Evolutionary conservation across 2,113 vertebrate species (phyloP), one percentile per base, ranked within the genome.

Genomic region (Pachypanchax playfairii): DNA sequence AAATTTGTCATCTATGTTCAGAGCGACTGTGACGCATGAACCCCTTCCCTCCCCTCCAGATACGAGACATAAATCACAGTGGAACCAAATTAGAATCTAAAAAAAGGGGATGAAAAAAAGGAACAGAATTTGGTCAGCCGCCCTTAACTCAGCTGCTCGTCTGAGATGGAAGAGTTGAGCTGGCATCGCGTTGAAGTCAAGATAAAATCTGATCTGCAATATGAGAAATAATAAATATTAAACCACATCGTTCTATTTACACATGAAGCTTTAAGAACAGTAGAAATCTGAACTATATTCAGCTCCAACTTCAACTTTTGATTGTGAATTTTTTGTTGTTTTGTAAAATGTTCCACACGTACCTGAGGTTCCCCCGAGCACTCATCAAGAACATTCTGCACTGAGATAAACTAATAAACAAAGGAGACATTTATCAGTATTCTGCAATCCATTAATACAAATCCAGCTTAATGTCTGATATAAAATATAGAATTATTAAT

Each of bases 1-100:
- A 74, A 73, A 83, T 80, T 75, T 83, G 71, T 87, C 73, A 82
- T 81, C 86, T 71, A 65, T 61, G 70, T 85, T 78, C 58, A 66
- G 77, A 76, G 59, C 3, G 51, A 78, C 73, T 65, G 77, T 88
- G 86, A 87, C 84, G 73, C 82, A 82, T 35, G 24, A 33, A 15
- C 36, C 38, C 49, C 42, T 2, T 44, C 62, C 65, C 75, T 69
- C 66, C 65, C 58, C 70, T 82, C 77, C n/a, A 84, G 79, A 88
- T 78, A 73, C 49, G 42, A 75, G 85, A 70, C 84, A 89, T 87
- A 88, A 89, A 89, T 91, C 86, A 88, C 58, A 29, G 83, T 18
- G 20, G 81, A 81, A 78, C 87, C 65, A 77, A 87, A 86, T 89
- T 87, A 86, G 87, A 86, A 85, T 82, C 82, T 77, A 84, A 88